Base-by-base conservation (phyloP, 2,888 invertebrate genomes). In the Laothoe populi region DNA sequence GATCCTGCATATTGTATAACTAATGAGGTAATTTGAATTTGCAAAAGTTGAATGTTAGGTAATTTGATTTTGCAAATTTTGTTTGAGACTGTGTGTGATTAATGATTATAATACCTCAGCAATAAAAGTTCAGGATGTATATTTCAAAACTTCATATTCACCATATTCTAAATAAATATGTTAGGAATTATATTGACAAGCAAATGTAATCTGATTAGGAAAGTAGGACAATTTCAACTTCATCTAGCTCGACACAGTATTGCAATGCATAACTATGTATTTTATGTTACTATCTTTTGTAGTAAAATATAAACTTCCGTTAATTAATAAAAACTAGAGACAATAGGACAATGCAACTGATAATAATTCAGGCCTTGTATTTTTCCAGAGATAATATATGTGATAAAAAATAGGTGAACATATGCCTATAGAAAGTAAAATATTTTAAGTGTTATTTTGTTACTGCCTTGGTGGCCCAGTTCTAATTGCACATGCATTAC, bases 331-430 rank as follows among this genome's bases (percentile, higher is more conserved):
- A 53, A 53, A 31, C 16, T 53, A 19, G 35, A 19, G 19, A 35
- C 71, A 73, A 69, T 62, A 70, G 64, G 63, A 63, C 53, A 53
- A 42, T 66, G 68, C 70, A 67, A 67, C 64, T 61, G 61, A 61
- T 62, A 57, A 62, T 57, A 64, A 72, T 70, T 69, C 71, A 71
- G 74, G 70, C 63, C 72, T 70, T 58, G 57, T 63, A 69, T 63
- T 66, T 24, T 64, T 21, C 53, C n/a, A 61, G 31, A 44, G 40
- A 53, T 53, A 60, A 40, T 42, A 49, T 49, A 60, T 60, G 48
- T 49, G 49, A 31, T 31, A 31, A 31, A 31, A 31, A 31, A 4
- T n/a, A n/a, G n/a, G n/a, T 31, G 2, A 31, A 31, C 46, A 46
- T 16, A 23, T 46, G 21, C 46, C 23, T 46, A 46, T 11, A 23